phyloP scores from a whole-genome alignment of 2,113 vertebrate genomes.

The Colius striatus region DNA sequence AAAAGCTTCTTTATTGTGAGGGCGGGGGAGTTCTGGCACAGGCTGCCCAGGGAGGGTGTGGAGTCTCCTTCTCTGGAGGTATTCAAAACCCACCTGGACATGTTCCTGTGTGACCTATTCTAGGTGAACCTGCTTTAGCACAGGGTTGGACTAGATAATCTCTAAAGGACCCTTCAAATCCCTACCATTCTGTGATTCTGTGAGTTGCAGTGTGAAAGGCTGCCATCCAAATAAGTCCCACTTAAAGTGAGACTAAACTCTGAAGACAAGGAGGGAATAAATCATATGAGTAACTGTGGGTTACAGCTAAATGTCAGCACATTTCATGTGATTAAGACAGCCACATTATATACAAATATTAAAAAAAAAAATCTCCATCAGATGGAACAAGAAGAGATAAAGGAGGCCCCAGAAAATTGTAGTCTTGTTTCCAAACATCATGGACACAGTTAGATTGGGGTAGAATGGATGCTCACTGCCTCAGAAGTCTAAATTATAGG shows the following conservation, averaged over 20 bases:
- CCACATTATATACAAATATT: neutral
- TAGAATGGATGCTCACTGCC: neutral
- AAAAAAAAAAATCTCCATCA: neutral
- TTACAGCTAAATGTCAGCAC: slow-evolving; percentile 20
- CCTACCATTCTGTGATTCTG: no score
- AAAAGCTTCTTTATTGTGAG: no score
- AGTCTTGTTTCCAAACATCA: neutral
- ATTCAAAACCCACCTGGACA: no score
- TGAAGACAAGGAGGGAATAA: slow-evolving; percentile 19
- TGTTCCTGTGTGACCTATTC: no score
- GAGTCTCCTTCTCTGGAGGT: no score
- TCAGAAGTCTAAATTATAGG: rapidly evolving
- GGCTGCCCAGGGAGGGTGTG: no score
- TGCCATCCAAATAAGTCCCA: neutral
- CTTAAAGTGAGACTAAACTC: slow-evolving; percentile 40
- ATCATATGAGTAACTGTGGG: neutral
- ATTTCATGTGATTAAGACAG: neutral
- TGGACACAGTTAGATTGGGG: neutral
- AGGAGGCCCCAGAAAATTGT: neutral
- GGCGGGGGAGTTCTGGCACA: no score
- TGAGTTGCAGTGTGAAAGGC: neutral
- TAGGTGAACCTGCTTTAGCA: no score
- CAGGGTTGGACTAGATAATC: no score
- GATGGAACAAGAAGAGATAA: neutral
- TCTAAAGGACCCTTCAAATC: no score